A percentile compares a stretch with the other conserved stretches of the same genome.
phyloP scores from a whole-genome alignment of 2,797 vertebrate species.

The Anabacerthia variegaticeps region DNA sequence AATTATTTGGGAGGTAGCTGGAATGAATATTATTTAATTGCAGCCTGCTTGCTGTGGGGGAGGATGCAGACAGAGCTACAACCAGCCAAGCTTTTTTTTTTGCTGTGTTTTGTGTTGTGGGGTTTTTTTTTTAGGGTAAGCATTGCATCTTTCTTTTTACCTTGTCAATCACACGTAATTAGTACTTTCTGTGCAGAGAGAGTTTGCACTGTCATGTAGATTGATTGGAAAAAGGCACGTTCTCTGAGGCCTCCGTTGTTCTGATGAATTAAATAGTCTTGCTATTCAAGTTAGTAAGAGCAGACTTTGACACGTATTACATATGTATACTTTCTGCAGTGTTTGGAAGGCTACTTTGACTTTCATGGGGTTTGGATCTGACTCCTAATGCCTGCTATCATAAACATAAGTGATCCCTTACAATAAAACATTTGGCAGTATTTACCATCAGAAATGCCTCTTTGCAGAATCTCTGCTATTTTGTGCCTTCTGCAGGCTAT shows the following conservation, averaged over 20 bases:
- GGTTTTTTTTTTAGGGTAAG: neutral
- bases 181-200: constrained; percentile 24
- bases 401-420: constrained; percentile 53
- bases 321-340: neutral
- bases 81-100: neutral
- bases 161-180: constrained; percentile 50
- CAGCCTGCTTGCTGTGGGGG: neutral
- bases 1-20: neutral
- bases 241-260: neutral
- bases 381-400: constrained; percentile 37
- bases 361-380: neutral
- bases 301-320: neutral
- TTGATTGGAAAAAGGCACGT: neutral
- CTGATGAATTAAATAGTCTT: constrained; percentile 25
- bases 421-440: constrained; percentile 67
- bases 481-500: constrained; percentile 70
- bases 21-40: neutral
- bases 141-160: neutral
- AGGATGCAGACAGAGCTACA: neutral
- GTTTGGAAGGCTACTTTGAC: constrained; percentile 24
- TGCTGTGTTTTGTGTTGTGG: neutral
- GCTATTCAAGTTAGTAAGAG: neutral
- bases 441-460: constrained; percentile 45
- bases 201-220: constrained; percentile 39
- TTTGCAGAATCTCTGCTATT: constrained; percentile 43